Base-by-base conservation (phyloP, 2,797 vertebrate genomes). In the Acanthurus tractus region DNA sequence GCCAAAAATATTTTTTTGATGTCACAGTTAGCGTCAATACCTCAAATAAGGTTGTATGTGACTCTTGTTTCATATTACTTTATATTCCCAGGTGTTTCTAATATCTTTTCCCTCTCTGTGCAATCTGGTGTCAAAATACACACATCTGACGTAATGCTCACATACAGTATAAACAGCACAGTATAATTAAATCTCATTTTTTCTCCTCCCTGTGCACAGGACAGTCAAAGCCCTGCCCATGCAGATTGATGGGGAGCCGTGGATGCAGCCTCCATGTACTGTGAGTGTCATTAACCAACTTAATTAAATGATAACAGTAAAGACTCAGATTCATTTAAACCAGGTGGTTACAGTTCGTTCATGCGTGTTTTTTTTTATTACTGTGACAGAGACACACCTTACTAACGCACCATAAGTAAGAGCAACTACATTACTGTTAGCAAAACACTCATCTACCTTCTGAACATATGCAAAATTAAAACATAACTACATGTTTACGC, bases 191-290 rank as follows among this genome's bases (percentile, higher is more conserved):
- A 46, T 48, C 1, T 61, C 1, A 6, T 36, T 72, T 25, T 66
- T 18, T 17, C 48, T 79, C 14, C 10, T 70, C 25, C n/a, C 42
- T 71, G 15, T 78, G 17, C 69, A 36, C 72, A 99, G 98, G 90
- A 99, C 97, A 23, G 89, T 88, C 74, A 97, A 97, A 92, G 86
- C 96, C 18, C 90, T 99, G 64, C 97, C 98, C 57, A 99, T 99
- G 98, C 98, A 99, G 92, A 96, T 98, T 9, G 98, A 99, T 1
- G 98, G 98, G 29, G 98, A 99, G 66, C 98, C 97, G 0, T 99
- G 98, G 98, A 97, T 99, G 95, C 98, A 98, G 86, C 95, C 97
- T 0, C 96, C 97, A 1, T 98, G 98, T 85, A 98, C 96, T 0
- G 98, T 98, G 91, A 97, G 94, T 89, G 8, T 74, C 22, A 50